A percentile compares a stretch with the other conserved stretches of the same genome.
These are phyloP conservation scores for Heteractis magnifica DNA, from an alignment of 92 coral and sea anemone genomes.

Conservation along the genomic window DNA sequence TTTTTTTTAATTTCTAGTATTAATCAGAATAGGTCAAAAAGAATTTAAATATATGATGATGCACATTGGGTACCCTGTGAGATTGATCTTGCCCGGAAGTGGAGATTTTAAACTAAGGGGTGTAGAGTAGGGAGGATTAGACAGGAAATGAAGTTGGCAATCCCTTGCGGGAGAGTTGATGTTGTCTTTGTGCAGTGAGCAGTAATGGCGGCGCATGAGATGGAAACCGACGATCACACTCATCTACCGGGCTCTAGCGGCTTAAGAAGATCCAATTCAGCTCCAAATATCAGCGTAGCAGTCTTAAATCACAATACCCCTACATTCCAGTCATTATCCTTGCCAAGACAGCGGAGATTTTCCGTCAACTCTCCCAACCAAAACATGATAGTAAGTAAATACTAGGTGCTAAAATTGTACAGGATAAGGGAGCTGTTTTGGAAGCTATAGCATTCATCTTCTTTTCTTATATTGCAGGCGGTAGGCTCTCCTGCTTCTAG, in stretches of 20 bases:
- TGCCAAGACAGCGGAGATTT: constrained; percentile 90
- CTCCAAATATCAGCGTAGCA: constrained; percentile 98
- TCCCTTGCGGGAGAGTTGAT: constrained; percentile 86
- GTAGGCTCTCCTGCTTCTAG: constrained; percentile 97
- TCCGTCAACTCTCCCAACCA: constrained; percentile 56
- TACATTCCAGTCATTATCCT: constrained; percentile 65
- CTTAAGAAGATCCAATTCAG: constrained; percentile 95
- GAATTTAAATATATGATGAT: background rate
- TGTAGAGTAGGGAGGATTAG: constrained; percentile 42
- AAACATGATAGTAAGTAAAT: constrained; percentile 13
- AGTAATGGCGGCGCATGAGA: constrained; percentile 93
- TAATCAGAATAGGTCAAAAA: background rate
- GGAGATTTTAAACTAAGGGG: background rate
- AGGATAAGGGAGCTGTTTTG: background rate
- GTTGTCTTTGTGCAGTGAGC: constrained; percentile 60
- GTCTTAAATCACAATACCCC: constrained; percentile 74
- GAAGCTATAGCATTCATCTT: constrained; percentile 2
- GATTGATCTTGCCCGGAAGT: background rate
- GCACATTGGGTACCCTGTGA: constrained; percentile 21
- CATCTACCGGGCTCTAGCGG: constrained; percentile 82
- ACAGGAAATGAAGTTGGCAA: constrained; percentile 65
- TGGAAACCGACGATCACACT: constrained; percentile 95
- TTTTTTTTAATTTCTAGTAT: background rate
- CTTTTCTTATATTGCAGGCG: constrained; percentile 22
- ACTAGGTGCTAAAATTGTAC: background rate